Evolutionary conservation across 2,797 vertebrate species (phyloP).

Genomic region (Coreius guichenoti): DNA sequence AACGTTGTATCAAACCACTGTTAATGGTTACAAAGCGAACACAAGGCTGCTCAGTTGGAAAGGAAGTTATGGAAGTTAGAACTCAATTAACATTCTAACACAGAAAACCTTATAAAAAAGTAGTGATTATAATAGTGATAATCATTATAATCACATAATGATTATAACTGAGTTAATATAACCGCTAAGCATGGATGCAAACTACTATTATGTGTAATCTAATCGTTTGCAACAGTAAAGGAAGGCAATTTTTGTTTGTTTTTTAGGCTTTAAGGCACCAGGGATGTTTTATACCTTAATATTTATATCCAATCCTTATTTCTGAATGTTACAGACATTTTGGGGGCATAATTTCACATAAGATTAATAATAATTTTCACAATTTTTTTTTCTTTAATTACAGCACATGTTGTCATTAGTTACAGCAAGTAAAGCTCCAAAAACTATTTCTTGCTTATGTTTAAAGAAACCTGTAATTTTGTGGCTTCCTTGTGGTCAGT

Average conservation of each 20-base stretch:
- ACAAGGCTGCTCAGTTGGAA: slow-evolving; percentile 68
- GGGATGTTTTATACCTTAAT: neutral
- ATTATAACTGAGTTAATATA: neutral
- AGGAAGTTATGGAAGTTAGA: neutral
- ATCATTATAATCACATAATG: neutral
- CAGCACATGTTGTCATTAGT: neutral
- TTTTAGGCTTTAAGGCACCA: too few species aligned
- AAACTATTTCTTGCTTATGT: slow-evolving; percentile 5
- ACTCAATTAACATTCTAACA: neutral
- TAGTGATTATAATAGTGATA: too few species aligned
- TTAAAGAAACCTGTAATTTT: neutral
- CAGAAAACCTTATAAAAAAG: neutral
- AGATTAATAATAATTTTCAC: neutral
- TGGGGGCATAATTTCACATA: neutral
- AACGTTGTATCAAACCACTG: slow-evolving; percentile 42
- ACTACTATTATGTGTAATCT: neutral
- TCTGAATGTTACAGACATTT: neutral
- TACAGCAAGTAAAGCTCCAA: neutral
- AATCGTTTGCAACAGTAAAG: neutral
- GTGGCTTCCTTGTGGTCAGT: neutral
- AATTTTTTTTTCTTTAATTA: neutral
- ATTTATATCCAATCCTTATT: neutral
- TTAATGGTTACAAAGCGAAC: slow-evolving; percentile 70
- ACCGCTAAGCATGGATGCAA: neutral
- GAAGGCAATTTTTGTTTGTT: neutral